Evolutionary conservation across 2,113 vertebrate genomes (phyloP), one percentile per base, ranked within the genome.

Genomic region (Cervus canadensis): DNA sequence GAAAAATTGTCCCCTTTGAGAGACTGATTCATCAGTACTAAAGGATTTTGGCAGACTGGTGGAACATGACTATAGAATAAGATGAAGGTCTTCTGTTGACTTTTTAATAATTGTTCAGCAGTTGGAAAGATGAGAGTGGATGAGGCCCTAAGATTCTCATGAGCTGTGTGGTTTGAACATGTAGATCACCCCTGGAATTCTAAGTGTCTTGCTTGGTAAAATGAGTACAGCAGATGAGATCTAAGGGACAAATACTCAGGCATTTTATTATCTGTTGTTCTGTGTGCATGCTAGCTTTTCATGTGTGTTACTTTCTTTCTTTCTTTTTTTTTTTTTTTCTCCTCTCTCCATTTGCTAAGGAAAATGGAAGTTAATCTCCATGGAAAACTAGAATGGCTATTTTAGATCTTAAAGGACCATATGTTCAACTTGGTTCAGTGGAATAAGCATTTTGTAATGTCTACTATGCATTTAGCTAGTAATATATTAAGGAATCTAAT

Each of bases 361-460:
- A 71, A 90, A 96, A 96, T 83, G 59, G 13, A 98, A 83, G 23
- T 96, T 94, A 96, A 81, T 54, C 79, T 93, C 87, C 6, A 94
- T 19, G 40, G 36, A 88, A 94, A 91, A 86, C 13, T 78, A 14
- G 17, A 94, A 90, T 76, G 50, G 3, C 87, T 91, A 7, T 71
- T 62, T 90, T 56, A 96, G 48, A 78, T 82, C 15, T 33, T 94
- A 40, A 74, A 93, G 71, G 40, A 52, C 36, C 21, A n/a, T 87
- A 56, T 88, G n/a, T 81, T 96, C 59, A 88, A 95, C 17, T 59
- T 94, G 60, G 82, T 84, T 90, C 40, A 95, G 84, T 48, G 71
- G 23, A 50, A 90, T 91, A 94, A 33, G 17, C n/a, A 92, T 45
- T 90, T 95, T 82, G 86, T 19, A 50, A 17, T 92, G 25, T 91